Evolutionary conservation across 1,140 invertebrate species (phyloP).

Genomic region (Calephelis virginiensis): DNA sequence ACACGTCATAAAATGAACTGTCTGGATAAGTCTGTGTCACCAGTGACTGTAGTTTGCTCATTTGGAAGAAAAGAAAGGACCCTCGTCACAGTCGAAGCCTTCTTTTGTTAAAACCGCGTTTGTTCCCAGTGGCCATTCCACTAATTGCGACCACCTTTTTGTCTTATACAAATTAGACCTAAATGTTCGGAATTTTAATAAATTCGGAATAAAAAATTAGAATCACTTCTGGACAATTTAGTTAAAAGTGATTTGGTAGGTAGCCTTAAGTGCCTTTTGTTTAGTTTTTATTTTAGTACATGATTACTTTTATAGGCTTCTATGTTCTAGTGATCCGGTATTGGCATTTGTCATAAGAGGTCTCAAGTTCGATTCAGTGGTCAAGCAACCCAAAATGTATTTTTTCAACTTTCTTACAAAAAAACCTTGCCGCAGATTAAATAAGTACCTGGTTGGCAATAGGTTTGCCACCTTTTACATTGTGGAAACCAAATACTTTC

Average conservation of each 20-base stretch:
- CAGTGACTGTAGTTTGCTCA: conserved; percentile 71
- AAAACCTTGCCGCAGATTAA: too few relatives aligned
- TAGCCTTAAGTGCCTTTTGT: background rate
- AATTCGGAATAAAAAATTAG: conserved; percentile 39
- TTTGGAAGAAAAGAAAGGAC: conserved; percentile 76
- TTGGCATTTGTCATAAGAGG: too few relatives aligned
- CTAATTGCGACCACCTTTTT: conserved; percentile 75
- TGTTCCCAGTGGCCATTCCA: conserved; percentile 73
- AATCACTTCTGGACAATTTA: background rate
- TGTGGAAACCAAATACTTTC: too few relatives aligned
- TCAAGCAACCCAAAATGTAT: too few relatives aligned
- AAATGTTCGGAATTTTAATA: conserved; percentile 53
- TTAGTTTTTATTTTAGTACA: background rate
- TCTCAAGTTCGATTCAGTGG: too few relatives aligned
- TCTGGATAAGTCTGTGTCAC: conserved; percentile 15
- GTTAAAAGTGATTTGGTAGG: too few relatives aligned
- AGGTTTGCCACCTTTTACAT: too few relatives aligned
- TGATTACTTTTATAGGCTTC: too few relatives aligned
- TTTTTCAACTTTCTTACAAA: too few relatives aligned
- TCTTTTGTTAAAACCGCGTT: conserved; percentile 69
- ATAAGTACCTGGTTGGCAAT: too few relatives aligned
- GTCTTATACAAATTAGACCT: conserved; percentile 65
- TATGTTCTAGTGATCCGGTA: too few relatives aligned
- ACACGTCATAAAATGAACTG: too few relatives aligned
- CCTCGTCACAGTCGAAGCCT: conserved; percentile 53